phyloP scores from a whole-genome alignment of 2,113 vertebrate species.

The Mugil cephalus region DNA sequence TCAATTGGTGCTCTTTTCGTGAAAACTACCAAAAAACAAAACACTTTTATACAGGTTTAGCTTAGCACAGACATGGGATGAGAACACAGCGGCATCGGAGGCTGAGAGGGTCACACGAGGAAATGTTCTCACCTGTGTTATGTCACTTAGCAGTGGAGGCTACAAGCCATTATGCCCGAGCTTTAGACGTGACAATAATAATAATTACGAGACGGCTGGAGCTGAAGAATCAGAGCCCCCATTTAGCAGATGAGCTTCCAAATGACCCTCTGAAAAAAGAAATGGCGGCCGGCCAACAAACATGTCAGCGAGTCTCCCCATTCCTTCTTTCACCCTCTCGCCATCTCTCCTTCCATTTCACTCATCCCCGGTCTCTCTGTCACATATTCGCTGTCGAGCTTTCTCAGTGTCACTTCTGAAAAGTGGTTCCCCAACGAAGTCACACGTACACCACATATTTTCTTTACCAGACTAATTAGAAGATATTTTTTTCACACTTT shows the following conservation, averaged over 20 bases:
- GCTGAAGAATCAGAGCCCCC: conserved; percentile 63
- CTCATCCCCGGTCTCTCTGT: conserved; percentile 25
- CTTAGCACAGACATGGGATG: not conserved
- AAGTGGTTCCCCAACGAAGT: conserved; percentile 36
- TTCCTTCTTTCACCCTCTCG: not conserved
- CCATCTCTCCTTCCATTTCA: not conserved
- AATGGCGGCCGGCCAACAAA: conserved; percentile 58
- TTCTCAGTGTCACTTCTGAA: conserved; percentile 46
- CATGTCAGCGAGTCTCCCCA: conserved; percentile 49
- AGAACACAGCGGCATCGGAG: not conserved
- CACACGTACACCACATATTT: not conserved
- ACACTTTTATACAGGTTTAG: not conserved
- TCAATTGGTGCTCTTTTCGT: no score
- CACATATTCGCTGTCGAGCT: conserved; percentile 36
- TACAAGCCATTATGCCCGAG: conserved; percentile 72
- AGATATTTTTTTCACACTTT: not conserved
- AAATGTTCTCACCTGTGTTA: conserved; percentile 68
- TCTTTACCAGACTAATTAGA: conserved; percentile 15
- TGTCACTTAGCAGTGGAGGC: conserved; percentile 67
- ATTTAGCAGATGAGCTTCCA: conserved; percentile 75
- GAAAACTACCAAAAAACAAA: not conserved
- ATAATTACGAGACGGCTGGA: conserved; percentile 67
- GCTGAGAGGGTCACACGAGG: conserved; percentile 23
- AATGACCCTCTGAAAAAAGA: conserved; percentile 58
- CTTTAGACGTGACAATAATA: conserved; percentile 74